phyloP scores from a whole-genome alignment of 2,113 vertebrate species.

The Recurvirostra avosetta region DNA sequence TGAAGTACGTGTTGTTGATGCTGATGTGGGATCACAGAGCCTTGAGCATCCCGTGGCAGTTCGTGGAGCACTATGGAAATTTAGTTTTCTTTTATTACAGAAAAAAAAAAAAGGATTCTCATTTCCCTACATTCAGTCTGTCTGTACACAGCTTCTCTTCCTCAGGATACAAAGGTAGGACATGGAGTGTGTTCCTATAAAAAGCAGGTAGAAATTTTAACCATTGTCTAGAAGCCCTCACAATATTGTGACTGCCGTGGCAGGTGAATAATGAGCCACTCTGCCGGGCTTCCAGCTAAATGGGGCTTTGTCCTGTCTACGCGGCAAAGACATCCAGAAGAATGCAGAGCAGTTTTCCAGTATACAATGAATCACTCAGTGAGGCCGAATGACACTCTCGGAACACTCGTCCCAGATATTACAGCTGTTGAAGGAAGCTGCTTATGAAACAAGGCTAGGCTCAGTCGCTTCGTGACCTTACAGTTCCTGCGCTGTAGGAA shows the following conservation, averaged over 20 bases:
- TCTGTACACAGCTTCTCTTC: background rate
- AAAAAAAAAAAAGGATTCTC: background rate
- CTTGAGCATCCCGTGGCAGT: background rate
- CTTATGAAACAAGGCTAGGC: conserved; percentile 62
- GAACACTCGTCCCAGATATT: conserved; percentile 59
- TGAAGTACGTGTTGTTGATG: background rate
- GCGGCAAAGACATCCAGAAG: conserved; percentile 50
- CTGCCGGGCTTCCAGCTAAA: conserved; percentile 38
- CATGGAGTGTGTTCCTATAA: background rate
- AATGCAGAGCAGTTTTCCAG: conserved; percentile 65
- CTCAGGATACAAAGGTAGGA: background rate
- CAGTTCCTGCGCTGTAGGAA: conserved; percentile 36
- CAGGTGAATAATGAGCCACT: conserved; percentile 57
- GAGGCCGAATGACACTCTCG: conserved; percentile 49
- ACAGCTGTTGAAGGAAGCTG: conserved; percentile 49
- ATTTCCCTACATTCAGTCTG: background rate
- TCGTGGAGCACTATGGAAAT: background rate
- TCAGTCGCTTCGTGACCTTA: conserved; percentile 27
- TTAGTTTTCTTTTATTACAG: background rate
- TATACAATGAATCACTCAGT: conserved; percentile 67
- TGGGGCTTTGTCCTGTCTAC: conserved; percentile 51
- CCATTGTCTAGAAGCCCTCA: conserved; percentile 17
- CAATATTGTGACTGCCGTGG: conserved; percentile 18
- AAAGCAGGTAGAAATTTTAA: conserved; percentile 25
- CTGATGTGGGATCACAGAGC: background rate